Percentiles rank a stretch among this genome's conserved stretches.
Conservation (phyloP, 2,797 vertebrate genomes). For the Catamblyrhynchus diadema region DNA sequence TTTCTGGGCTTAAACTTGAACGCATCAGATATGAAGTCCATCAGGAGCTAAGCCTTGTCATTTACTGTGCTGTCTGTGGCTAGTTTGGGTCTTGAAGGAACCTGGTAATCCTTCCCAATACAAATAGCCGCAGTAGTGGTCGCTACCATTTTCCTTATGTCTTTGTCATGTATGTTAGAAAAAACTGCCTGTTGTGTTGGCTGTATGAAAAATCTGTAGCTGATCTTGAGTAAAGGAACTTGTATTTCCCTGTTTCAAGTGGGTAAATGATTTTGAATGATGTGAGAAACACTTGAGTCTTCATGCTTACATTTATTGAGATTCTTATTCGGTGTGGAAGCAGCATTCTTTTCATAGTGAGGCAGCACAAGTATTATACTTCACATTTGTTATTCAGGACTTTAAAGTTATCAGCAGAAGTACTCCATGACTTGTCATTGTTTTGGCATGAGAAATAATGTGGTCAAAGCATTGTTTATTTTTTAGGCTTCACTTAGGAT, state of each 20-base stretch:
- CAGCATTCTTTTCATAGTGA: neutral
- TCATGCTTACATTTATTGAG: neutral
- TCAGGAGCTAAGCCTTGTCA: neutral
- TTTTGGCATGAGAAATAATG: neutral
- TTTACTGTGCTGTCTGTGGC: neutral
- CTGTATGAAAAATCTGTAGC: neutral
- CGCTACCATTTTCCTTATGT: neutral
- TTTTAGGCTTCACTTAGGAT: neutral
- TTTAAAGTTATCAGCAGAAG: neutral
- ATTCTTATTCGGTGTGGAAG: neutral
- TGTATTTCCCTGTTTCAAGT: neutral
- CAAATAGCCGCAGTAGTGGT: rapidly evolving
- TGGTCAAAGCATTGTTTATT: neutral
- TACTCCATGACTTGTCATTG: neutral
- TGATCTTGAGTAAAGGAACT: neutral
- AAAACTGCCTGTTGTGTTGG: neutral
- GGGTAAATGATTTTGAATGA: neutral
- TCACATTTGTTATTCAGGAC: neutral
- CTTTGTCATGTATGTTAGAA: neutral
- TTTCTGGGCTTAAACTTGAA: neutral
- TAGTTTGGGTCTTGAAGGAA: neutral
- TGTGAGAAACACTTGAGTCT: neutral
- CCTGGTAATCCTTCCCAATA: neutral
- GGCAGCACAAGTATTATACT: neutral
- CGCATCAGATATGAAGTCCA: neutral